Evolutionary conservation across 2,888 invertebrate species (phyloP), one percentile per base, ranked within the genome.

Genomic region (Caenorhabditis sp.): DNA sequence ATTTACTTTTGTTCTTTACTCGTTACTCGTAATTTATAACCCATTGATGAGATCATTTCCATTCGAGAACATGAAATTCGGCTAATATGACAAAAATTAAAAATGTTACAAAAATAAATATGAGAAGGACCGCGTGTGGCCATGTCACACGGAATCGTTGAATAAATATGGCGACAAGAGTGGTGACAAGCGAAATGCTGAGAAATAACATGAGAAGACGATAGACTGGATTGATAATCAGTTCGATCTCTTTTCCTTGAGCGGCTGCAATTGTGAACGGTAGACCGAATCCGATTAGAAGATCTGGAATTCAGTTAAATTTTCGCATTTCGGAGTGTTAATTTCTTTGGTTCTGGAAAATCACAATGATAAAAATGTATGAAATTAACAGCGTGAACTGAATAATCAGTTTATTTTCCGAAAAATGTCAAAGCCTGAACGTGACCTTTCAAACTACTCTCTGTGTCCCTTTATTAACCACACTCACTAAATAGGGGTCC

Each of bases 401-500:
- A n/a, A n/a, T n/a, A n/a, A n/a, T n/a, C n/a, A n/a, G n/a, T n/a
- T n/a, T n/a, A n/a, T n/a, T n/a, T n/a, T n/a, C n/a, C n/a, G n/a
- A n/a, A n/a, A n/a, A n/a, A n/a, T n/a, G n/a, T n/a, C n/a, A n/a
- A n/a, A n/a, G n/a, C n/a, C n/a, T n/a, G n/a, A n/a, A n/a, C n/a
- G n/a, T n/a, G n/a, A n/a, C n/a, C n/a, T n/a, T n/a, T 31, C 31
- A 31, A 31, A 31, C 31, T 31, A 14, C 37, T 50, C 50, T 50
- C 4, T 19, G 50, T 50, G 10, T 50, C 50, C 5, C 17, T 19
- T 14, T 19, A 50, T 4, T 14, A 50, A n/a, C 5, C 17, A 50
- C 5, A 63, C 79, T 73, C 89, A 91, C 91, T 92, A 83, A 92
- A 91, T 67, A 92, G 88, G 1, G 92, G 92, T 8, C 92, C 92